Percentiles rank a stretch among this genome's conserved stretches.
Conservation (phyloP, 2,113 vertebrate genomes). For the Mus spicilegus region DNA sequence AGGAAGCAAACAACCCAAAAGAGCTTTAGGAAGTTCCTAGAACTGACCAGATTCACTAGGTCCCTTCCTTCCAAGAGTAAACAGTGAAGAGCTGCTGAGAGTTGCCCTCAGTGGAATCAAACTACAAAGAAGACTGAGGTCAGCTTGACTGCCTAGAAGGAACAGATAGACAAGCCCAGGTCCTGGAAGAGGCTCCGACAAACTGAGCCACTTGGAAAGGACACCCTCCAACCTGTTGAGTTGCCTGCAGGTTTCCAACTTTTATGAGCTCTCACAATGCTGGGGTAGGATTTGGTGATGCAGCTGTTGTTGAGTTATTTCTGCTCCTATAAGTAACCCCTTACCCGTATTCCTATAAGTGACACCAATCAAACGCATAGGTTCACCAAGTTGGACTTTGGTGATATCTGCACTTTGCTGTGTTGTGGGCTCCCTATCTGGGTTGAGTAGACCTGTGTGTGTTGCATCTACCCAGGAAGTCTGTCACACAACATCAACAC, state of each 20-base stretch:
- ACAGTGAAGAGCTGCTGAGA: background rate
- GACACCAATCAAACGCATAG: background rate
- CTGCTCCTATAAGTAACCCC: background rate
- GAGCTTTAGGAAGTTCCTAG: background rate
- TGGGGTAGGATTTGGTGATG: background rate
- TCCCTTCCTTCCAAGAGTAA: background rate
- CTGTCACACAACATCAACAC: background rate
- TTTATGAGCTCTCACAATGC: background rate
- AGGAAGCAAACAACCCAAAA: background rate
- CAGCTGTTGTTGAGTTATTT: background rate
- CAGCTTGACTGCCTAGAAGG: background rate
- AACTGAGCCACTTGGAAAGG: background rate
- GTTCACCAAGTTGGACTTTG: background rate
- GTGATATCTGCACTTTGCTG: background rate
- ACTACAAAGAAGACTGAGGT: background rate
- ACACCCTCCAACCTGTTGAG: background rate
- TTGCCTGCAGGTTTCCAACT: background rate
- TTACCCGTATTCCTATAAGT: background rate
- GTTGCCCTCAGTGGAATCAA: background rate
- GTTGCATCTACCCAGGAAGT: background rate
- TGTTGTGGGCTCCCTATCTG: background rate
- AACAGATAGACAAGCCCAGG: background rate
- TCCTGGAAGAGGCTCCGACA: background rate
- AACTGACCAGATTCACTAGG: background rate
- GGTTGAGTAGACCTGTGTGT: background rate